Percentiles rank a stretch among this genome's conserved stretches.
Conservation (phyloP, 2,888 invertebrate species). For the Trissolcus brochymenae region DNA sequence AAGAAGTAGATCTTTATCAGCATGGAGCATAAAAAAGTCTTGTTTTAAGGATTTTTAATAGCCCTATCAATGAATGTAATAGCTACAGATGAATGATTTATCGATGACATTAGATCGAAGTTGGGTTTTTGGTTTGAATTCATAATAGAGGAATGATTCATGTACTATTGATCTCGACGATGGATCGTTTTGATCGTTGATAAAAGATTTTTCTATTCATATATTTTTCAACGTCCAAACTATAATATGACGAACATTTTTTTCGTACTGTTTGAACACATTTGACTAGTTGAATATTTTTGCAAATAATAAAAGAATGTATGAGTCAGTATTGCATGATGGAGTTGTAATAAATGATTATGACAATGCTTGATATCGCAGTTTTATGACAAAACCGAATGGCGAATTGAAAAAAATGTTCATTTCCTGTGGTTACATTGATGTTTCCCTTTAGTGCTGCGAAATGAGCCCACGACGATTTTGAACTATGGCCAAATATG, state of each 20-base stretch:
- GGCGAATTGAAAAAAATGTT: conserved; percentile 6
- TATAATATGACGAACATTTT: neutral
- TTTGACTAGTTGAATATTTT: no score
- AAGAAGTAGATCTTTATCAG: conserved; percentile 34
- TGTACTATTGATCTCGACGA: neutral
- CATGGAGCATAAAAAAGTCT: conserved; percentile 40
- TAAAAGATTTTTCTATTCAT: no score
- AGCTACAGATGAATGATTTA: conserved; percentile 37
- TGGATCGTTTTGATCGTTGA: no score
- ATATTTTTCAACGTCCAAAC: no score
- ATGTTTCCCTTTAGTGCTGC: conserved; percentile 31
- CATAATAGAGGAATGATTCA: conserved; percentile 32
- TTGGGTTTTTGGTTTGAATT: conserved; percentile 6
- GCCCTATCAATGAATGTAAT: conserved; percentile 47
- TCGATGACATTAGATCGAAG: conserved; percentile 10
- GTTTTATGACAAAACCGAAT: conserved; percentile 13
- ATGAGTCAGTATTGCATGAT: neutral
- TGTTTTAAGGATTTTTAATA: conserved; percentile 47
- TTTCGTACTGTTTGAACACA: neutral
- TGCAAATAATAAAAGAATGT: no score
- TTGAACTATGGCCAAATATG: conserved; percentile 71
- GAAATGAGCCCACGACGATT: conserved; percentile 48
- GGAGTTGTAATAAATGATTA: neutral
- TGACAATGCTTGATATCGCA: conserved; percentile 10
- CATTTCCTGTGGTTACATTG: conserved; percentile 29